Evolutionary conservation across 2,888 invertebrate species (phyloP), one percentile per base, ranked within the genome.

Genomic region (Ceraclea dissimilis): DNA sequence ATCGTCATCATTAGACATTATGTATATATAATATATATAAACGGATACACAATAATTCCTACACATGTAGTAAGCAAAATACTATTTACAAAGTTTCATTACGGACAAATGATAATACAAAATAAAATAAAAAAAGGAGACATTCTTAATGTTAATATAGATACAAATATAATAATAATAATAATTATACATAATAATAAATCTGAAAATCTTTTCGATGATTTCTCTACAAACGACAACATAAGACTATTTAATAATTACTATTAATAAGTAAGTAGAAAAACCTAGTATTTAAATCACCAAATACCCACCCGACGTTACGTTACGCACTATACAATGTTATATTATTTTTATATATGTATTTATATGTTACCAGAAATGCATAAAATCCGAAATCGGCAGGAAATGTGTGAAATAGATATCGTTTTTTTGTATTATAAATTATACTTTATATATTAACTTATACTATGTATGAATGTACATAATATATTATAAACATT

Each of bases 51-150:
- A 59, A 56, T 56, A 55, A 21, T 49, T 58, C 51, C 61, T 61
- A 61, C 61, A 60, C 60, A 62, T 62, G 60, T 62, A 61, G 59
- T 54, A 62, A 62, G 62, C 62, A 58, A 60, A 62, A 59, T 61
- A 61, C 53, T 62, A 62, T 62, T 39, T 62, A 62, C 62, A 62
- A n/a, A 39, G 59, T 59, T 59, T 50, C 52, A 59, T 54, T 31
- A 52, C 47, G 2, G 13, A 8, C 13, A 39, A n/a, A 8, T 13
- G 39, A 8, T 39, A 16, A 4, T 13, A 39, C n/a, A 39, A 39
- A n/a, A 39, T 39, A 39, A 39, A 39, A 39, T 8, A 39, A 8
- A 39, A 39, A 39, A 39, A 39, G 13, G 13, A 5, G 39, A 39
- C 39, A 39, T 4, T 39, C 39, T 16, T 39, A 39, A 26, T 26